Base-by-base conservation (phyloP, 2,888 invertebrate species). In the Hedychridium roseum region DNA sequence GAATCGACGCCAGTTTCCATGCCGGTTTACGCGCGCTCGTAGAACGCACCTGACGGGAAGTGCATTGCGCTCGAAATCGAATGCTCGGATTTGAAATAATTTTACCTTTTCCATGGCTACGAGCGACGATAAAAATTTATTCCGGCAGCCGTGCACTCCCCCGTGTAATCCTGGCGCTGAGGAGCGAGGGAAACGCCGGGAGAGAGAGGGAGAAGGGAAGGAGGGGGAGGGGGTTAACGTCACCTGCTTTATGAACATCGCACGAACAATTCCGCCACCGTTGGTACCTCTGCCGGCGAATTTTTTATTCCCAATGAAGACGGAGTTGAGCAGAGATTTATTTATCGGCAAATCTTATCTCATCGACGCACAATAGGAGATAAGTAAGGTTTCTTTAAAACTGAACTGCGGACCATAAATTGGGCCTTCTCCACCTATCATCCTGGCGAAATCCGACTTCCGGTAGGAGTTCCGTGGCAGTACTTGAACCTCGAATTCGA, bases 31-130 rank as follows among this genome's bases (percentile, higher is more conserved):
- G 47, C 34, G 21, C 11, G 26, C 42, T 38, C 44, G 26, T 56
- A 44, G 48, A 50, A 28, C 50, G 26, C 60, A 63, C 36, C 63
- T 57, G 63, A 50, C 56, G 46, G 32, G 26, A 49, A 54, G 46
- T 47, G 51, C 59, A 54, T 56, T 54, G 52, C 32, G 11, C 6
- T 21, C 38, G 37, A 21, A 47, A 20, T 34, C 27, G 43, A 46
- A 32, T 30, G 41, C 46, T 45, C 20, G 32, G 17, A 43, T 28
- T 37, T 42, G 40, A 50, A 49, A 42, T 61, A 50, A 55, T 50
- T 45, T 42, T 26, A 20, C 26, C 7, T 27, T n/a, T 21, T 2
- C 11, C 23, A 14, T 32, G n/a, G 11, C 28, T 7, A 7, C 20
- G 18, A 35, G 35, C 11, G 18, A 20, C 20, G 35, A 35, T 35